phyloP scores from a whole-genome alignment of 2,797 vertebrate genomes.

The Girardinus metallicus region DNA sequence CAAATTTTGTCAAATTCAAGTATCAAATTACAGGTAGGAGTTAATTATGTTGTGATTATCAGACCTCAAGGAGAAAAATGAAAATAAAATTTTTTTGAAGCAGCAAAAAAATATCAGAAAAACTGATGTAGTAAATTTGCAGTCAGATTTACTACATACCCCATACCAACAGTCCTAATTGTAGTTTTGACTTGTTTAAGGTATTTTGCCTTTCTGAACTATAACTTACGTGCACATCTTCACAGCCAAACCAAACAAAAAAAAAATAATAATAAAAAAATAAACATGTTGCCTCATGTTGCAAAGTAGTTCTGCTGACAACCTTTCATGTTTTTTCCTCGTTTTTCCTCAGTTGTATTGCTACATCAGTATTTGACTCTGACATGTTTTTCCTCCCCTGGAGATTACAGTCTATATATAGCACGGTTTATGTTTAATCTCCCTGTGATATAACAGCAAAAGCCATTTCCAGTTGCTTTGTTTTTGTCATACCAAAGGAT shows the following conservation, averaged over 20 bases:
- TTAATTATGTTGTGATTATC: not conserved
- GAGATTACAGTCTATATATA: constrained; percentile 75
- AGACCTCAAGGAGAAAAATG: not conserved
- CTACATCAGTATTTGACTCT: constrained; percentile 41
- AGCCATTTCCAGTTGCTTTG: constrained; percentile 51
- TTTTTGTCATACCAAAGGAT: constrained; percentile 20
- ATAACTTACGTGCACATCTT: not conserved
- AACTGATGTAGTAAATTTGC: too few relatives aligned
- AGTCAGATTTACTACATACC: not conserved
- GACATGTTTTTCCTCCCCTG: constrained; percentile 34
- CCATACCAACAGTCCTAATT: not conserved
- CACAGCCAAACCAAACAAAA: not conserved
- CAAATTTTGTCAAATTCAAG: not conserved
- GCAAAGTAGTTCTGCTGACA: not conserved
- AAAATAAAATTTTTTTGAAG: too few relatives aligned
- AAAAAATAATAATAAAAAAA: too few relatives aligned
- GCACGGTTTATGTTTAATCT: constrained; percentile 75
- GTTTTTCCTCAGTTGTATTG: constrained; percentile 25
- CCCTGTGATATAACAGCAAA: constrained; percentile 61
- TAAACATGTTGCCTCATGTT: not conserved
- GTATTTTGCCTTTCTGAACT: not conserved
- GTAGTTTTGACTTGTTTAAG: not conserved
- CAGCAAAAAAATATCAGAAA: too few relatives aligned
- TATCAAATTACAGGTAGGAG: not conserved
- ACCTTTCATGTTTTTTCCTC: constrained; percentile 7